Conservation (phyloP, 2,888 invertebrate species). For the Notocelia uddmanniana region DNA sequence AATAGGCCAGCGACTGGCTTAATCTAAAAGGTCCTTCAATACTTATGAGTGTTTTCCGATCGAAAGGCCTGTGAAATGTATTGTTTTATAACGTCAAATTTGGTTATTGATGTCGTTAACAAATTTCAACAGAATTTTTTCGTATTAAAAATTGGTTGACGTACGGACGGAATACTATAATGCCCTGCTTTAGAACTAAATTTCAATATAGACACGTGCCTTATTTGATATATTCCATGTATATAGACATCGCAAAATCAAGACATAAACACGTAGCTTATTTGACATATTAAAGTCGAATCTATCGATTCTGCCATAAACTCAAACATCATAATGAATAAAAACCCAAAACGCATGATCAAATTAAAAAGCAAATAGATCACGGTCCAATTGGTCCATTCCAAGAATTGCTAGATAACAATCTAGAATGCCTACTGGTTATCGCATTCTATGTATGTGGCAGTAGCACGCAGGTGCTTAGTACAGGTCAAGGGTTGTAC, state of each 20-base stretch:
- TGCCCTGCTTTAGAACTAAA: too few species aligned
- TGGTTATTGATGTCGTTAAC: neutral
- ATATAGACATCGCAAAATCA: neutral
- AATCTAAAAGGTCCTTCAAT: too few species aligned
- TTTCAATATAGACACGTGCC: neutral
- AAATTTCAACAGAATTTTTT: neutral
- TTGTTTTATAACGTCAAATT: neutral
- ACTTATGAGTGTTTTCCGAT: neutral
- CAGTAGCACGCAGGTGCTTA: constrained; percentile 13
- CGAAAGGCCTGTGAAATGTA: neutral
- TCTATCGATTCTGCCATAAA: neutral
- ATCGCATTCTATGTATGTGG: neutral
- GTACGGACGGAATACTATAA: too few species aligned
- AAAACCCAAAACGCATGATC: neutral
- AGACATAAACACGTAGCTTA: neutral
- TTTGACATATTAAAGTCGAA: neutral
- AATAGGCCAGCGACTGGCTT: too few species aligned
- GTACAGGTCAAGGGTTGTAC: constrained; percentile 11
- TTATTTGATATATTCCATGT: neutral
- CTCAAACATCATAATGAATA: neutral
- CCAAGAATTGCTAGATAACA: neutral
- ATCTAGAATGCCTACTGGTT: neutral
- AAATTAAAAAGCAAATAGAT: neutral
- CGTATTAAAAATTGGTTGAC: neutral
- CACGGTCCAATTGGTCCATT: neutral